A percentile compares a stretch with the other conserved stretches of the same genome.
These are phyloP conservation scores for Tricholauxania praeusta DNA, from an alignment of 2,888 invertebrate species.

Conservation along the genomic window DNA sequence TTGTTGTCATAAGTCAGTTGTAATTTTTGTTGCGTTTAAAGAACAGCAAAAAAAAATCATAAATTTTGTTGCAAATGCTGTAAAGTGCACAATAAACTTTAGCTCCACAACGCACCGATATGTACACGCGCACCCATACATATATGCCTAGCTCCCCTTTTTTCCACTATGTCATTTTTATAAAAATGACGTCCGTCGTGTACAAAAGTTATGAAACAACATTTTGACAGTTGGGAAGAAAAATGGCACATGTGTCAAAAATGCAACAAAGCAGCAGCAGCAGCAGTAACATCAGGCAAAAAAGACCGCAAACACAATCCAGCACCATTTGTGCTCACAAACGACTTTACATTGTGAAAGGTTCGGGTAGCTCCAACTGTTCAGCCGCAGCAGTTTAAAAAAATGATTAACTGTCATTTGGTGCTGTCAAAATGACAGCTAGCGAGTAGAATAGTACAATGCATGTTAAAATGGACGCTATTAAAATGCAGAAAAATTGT, in stretches of 20 bases:
- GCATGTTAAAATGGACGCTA: too few species aligned
- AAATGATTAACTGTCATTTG: slow-evolving; percentile 25
- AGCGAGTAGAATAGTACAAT: too few species aligned
- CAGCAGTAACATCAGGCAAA: background rate
- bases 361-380: background rate
- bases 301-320: background rate
- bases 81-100: slow-evolving; percentile 31
- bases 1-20: slow-evolving; percentile 17
- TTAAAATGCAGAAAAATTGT: background rate
- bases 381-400: slow-evolving; percentile 5
- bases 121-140: slow-evolving; percentile 9
- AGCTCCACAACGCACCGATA: slow-evolving; percentile 14
- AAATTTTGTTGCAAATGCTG: slow-evolving; percentile 32
- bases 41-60: slow-evolving; percentile 9
- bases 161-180: too few species aligned
- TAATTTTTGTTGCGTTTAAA: slow-evolving; percentile 7
- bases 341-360: background rate
- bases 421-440: slow-evolving; percentile 23
- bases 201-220: slow-evolving; percentile 37
- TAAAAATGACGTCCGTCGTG: background rate
- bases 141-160: too few species aligned
- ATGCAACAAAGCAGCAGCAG: background rate
- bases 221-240: slow-evolving; percentile 49
- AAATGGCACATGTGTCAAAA: slow-evolving; percentile 51
- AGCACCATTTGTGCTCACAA: background rate